Base-by-base conservation (phyloP, 2,113 vertebrate genomes). In the Trichomycterus rosablanca region DNA sequence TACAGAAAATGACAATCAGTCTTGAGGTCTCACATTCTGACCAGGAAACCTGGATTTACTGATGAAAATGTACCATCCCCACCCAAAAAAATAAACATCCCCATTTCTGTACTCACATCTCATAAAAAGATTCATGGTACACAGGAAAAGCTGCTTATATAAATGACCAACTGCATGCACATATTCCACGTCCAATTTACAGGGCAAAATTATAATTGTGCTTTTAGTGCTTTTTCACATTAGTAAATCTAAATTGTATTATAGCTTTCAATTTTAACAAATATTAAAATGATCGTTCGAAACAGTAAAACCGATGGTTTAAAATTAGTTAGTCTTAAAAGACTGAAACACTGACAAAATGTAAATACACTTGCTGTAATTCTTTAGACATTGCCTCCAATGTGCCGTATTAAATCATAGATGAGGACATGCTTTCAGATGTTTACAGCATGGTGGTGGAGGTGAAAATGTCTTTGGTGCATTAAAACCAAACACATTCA, bases 91-190 rank as follows among this genome's bases (percentile, higher is more conserved):
- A n/a, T n/a, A n/a, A n/a, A n/a, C n/a, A n/a, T n/a, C n/a, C n/a
- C n/a, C n/a, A n/a, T n/a, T n/a, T n/a, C n/a, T n/a, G n/a, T n/a
- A n/a, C n/a, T n/a, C n/a, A n/a, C n/a, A n/a, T n/a, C n/a, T n/a
- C n/a, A n/a, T n/a, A n/a, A n/a, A n/a, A n/a, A n/a, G n/a, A n/a
- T n/a, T n/a, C n/a, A n/a, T n/a, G n/a, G n/a, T n/a, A n/a, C n/a
- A n/a, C n/a, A n/a, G n/a, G n/a, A n/a, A n/a, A n/a, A n/a, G n/a
- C n/a, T n/a, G n/a, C n/a, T n/a, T n/a, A n/a, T n/a, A n/a, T n/a
- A n/a, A n/a, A n/a, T n/a, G 7, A 73, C 86, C 78, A 87, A 77
- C 80, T 74, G 73, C 73, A 76, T 71, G 73, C 59, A 75, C 61
- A 26, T n/a, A n/a, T n/a, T 66, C 67, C 14, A 52, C 15, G 50